These are phyloP conservation scores for Morone saxatilis DNA, from an alignment of 2,113 vertebrate species.

Conservation along the genomic window DNA sequence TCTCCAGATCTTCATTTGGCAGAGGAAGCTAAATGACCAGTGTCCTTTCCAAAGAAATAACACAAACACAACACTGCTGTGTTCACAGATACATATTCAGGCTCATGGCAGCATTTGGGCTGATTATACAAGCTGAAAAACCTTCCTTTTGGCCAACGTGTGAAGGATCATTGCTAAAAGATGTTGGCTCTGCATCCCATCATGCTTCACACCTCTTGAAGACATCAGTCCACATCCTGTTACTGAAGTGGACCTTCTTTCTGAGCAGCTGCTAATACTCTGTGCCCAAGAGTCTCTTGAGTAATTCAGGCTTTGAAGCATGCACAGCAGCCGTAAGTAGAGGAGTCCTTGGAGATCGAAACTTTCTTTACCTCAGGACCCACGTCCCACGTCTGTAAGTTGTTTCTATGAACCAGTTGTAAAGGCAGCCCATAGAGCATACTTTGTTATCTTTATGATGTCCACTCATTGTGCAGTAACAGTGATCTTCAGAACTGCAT, in stretches of 20 bases:
- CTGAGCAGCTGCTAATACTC: constrained; percentile 31
- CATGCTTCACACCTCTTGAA: constrained; percentile 29
- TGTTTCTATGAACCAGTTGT: too few species aligned
- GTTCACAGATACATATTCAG: neutral
- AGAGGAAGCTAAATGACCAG: neutral
- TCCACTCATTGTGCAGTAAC: neutral
- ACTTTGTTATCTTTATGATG: neutral
- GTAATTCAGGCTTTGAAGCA: constrained; percentile 1
- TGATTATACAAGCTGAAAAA: neutral
- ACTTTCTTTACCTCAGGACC: neutral
- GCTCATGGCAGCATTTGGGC: neutral
- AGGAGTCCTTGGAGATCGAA: neutral
- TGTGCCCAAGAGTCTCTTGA: constrained; percentile 21
- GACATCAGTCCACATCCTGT: constrained; percentile 1
- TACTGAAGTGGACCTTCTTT: constrained; percentile 31
- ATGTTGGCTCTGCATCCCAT: neutral
- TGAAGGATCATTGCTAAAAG: neutral
- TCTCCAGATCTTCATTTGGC: neutral
- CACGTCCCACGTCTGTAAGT: neutral
- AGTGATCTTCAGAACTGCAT: neutral
- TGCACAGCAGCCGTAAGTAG: neutral
- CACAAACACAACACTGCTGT: neutral
- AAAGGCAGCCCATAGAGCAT: neutral
- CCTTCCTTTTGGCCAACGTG: neutral
- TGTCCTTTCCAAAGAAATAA: neutral